Conservation (phyloP, 1,140 invertebrate species). For the Formica exsecta region DNA sequence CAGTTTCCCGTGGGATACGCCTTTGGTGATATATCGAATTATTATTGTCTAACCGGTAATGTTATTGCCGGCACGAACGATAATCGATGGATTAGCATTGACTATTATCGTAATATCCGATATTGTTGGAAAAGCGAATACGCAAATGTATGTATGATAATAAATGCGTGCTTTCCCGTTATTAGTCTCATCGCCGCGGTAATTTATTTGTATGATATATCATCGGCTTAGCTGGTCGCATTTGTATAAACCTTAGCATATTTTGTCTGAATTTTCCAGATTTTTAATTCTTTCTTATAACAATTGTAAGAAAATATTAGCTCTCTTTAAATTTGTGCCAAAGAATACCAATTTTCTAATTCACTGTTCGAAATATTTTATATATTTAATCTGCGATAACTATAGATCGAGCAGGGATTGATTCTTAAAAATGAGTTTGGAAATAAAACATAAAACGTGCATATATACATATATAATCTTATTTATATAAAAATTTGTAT, state of each 20-base stretch:
- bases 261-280: not conserved
- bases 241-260: not conserved
- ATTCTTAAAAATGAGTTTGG: not conserved
- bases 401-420: not conserved
- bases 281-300: not conserved
- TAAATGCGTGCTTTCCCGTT: conserved; percentile 32
- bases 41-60: conserved; percentile 77
- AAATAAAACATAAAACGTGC: too few relatives aligned
- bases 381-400: not conserved
- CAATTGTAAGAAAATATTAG: not conserved
- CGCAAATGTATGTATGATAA: conserved; percentile 27
- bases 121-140: conserved; percentile 61
- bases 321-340: not conserved
- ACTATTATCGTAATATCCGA: conserved; percentile 71
- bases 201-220: conserved; percentile 36
- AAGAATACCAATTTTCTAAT: not conserved
- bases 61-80: conserved; percentile 73
- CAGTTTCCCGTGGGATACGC: conserved; percentile 56
- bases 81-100: conserved; percentile 76
- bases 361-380: not conserved
- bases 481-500: too few relatives aligned
- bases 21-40: conserved; percentile 75
- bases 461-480: too few relatives aligned
- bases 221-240: conserved; percentile 6
- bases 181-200: conserved; percentile 3